Percentiles rank a stretch among this genome's conserved stretches.
Evolutionary conservation across 2,888 invertebrate genomes (phyloP).

Genomic region (Cyaniris semiargus): DNA sequence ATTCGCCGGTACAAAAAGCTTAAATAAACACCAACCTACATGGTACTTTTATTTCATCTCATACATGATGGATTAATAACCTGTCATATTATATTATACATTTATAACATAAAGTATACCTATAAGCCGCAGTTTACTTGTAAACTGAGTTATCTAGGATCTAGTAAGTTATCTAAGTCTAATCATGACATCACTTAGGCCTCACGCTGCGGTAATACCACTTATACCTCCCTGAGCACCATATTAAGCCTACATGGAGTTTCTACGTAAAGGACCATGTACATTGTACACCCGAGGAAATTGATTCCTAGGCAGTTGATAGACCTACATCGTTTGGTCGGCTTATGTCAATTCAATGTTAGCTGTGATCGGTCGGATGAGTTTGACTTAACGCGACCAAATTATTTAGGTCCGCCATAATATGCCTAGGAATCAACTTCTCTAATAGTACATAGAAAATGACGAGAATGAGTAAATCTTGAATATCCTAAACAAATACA

Average conservation of each 20-base stretch:
- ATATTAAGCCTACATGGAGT: constrained; percentile 17
- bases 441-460: too few relatives aligned
- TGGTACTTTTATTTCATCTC: neutral
- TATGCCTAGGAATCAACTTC: too few relatives aligned
- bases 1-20: too few relatives aligned
- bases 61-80: neutral
- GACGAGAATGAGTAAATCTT: too few relatives aligned
- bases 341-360: too few relatives aligned
- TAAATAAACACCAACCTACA: too few relatives aligned
- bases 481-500: too few relatives aligned
- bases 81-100: neutral
- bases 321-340: too few relatives aligned
- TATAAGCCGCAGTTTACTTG: neutral
- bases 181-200: constrained; percentile 29
- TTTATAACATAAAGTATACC: neutral
- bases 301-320: too few relatives aligned
- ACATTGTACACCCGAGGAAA: neutral
- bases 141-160: neutral
- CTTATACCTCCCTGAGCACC: neutral
- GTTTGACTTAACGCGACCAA: too few relatives aligned
- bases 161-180: neutral
- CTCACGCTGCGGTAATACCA: neutral
- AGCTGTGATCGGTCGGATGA: too few relatives aligned
- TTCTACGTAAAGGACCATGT: neutral
- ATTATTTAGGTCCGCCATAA: too few relatives aligned